Evolutionary conservation across 1,140 invertebrate genomes (phyloP), one percentile per base, ranked within the genome.

Genomic region (Brachionus sp.): DNA sequence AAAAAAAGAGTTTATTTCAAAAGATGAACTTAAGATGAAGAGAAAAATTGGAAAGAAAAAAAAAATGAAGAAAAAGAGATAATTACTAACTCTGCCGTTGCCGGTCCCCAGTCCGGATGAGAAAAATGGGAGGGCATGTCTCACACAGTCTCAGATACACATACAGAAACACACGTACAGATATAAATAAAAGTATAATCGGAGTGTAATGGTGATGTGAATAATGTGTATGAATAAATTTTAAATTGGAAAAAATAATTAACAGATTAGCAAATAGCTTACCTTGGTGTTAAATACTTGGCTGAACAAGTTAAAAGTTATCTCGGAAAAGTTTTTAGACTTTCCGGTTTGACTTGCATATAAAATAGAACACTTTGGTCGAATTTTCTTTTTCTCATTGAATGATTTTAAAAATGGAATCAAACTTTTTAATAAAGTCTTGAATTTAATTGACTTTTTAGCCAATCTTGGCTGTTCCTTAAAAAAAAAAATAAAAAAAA

Each of bases 321-420:
- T 94, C 86, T 95, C 94, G 10, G 95, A 95, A 88, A 95, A 97
- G 86, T 93, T 92, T 88, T 97, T 95, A 0, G 95, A 97, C 87
- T 95, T 95, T 75, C 95, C 95, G 0, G 96, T 98, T 90, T 98
- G 95, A 0, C 95, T 97, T 1, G 94, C 95, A 87, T 94, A 98
- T 0, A 98, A 87, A 35, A 97, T 94, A 0, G 95, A 96, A 9
- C 95, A 95, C 88, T 96, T 96, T 85, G 97, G 96, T 85, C 95
- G 91, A 86, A 94, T 92, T 5, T 94, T 95, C 57, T 97, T 90
- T 6, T 95, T 95, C 87, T 94, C 93, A 19, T 95, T 95, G 88
- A 97, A 97, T 82, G 98, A 90, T 89, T 97, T 97, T 10, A 95
- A 96, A 42, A 95, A 97, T 88, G 98, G 97, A 90, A 97, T 97